Evolutionary conservation across 2,888 invertebrate species (phyloP).

Genomic region (Ormyrus rosae): DNA sequence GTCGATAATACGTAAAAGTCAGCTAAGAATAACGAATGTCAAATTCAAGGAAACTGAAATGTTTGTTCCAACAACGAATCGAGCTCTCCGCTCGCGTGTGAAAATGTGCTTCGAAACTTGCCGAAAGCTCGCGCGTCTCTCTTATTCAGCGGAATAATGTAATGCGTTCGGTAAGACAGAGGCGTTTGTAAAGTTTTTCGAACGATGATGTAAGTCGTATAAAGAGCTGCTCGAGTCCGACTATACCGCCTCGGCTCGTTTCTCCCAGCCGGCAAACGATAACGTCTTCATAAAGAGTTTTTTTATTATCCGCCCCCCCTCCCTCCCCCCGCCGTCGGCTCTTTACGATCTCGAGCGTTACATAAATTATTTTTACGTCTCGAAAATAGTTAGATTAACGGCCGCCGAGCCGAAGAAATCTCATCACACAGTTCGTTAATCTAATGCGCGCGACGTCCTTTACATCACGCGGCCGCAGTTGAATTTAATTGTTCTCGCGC

Average conservation of each 20-base stretch:
- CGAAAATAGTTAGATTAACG: conserved; percentile 47
- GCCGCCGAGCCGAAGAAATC: conserved; percentile 9
- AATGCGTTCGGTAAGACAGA: background rate
- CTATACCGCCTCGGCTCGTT: conserved; percentile 29
- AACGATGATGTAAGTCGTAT: conserved; percentile 45
- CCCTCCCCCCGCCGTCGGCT: background rate
- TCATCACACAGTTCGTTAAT: conserved; percentile 49
- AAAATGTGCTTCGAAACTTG: background rate
- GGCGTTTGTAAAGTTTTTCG: conserved; percentile 41
- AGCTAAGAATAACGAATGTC: too few species aligned
- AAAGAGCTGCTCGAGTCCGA: background rate
- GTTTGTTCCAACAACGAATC: too few species aligned
- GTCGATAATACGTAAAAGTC: too few species aligned
- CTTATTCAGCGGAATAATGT: background rate
- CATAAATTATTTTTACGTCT: conserved; percentile 53
- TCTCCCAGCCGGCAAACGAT: conserved; percentile 35
- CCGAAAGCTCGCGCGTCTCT: background rate
- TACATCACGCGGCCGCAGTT: conserved; percentile 13
- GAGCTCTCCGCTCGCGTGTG: too few species aligned
- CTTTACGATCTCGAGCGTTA: conserved; percentile 47
- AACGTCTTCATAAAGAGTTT: conserved; percentile 49
- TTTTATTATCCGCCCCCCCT: conserved; percentile 25
- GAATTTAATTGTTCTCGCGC: conserved; percentile 38
- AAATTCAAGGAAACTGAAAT: too few species aligned
- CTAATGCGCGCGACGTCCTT: conserved; percentile 37